Evolutionary conservation across 2,797 vertebrate species (phyloP), one percentile per base, ranked within the genome.

Genomic region (Danio aesculapii): DNA sequence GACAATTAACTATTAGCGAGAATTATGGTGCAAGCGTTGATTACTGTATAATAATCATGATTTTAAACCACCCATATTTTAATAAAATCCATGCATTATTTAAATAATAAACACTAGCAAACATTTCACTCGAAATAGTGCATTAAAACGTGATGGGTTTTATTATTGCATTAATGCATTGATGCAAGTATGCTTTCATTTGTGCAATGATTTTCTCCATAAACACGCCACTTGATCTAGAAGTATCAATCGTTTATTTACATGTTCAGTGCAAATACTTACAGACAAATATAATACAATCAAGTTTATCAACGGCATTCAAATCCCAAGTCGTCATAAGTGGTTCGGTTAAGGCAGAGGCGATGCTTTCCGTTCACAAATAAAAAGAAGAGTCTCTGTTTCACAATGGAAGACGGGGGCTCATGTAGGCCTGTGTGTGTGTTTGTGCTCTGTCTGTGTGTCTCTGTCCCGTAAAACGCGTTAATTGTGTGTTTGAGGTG

Each of bases 171-270:
- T 30, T 30, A 30, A 30, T 30, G n/a, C n/a, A n/a, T n/a, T n/a
- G n/a, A n/a, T n/a, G n/a, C n/a, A n/a, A n/a, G n/a, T n/a, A n/a
- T n/a, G 46, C 10, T 8, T 49, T 49, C 2, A 2, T 49, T 49
- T 17, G 14, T 41, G 41, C 55, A 47, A 17, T 62, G n/a, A 6
- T 17, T 5, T 4, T 8, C 55, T 49, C 8, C n/a, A 53, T 63
- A 19, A 53, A 76, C 21, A n/a, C 53, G 79, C 62, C 70, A 49
- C 50, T 87, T 92, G 17, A 90, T 41, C 44, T 85, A 93, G 94
- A 92, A 90, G 88, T 95, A 96, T 92, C 93, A 96, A 97, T 96
- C 92, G 88, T 95, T 99, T 98, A 98, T 98, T 98, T 98, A 98
- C 97, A 98, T 87, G 90, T 91, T 95, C 94, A 95, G 95, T 95